Percentiles rank a stretch among this genome's conserved stretches.
Conservation (phyloP, 2,113 vertebrate genomes). For the Ammodramus savannarum region DNA sequence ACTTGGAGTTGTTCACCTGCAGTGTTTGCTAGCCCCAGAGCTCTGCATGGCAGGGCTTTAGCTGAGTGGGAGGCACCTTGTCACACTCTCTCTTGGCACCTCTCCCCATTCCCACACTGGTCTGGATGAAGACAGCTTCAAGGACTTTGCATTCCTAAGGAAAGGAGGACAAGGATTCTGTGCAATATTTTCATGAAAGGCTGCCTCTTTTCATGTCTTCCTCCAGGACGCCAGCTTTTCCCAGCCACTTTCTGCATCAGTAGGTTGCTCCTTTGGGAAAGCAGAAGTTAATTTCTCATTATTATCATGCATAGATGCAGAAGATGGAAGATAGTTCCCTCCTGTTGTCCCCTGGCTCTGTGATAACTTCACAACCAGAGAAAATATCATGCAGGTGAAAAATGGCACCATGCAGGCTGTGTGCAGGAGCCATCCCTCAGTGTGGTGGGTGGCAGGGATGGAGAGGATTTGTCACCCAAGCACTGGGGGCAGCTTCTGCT, state of each 20-base stretch:
- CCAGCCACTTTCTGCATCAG: not conserved
- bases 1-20: not conserved
- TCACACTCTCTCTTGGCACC: rapidly evolving
- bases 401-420: not conserved
- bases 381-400: not conserved
- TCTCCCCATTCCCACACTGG: not conserved
- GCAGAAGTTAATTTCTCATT: conserved; percentile 19
- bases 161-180: not conserved
- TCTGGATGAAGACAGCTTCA: not conserved
- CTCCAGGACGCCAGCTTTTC: not conserved
- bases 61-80: not conserved
- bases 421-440: not conserved
- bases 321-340: not conserved
- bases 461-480: not conserved
- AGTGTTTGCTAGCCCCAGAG: not conserved
- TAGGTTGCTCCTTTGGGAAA: not conserved
- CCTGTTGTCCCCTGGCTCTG: not conserved
- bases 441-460: not conserved
- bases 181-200: not conserved
- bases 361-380: not conserved
- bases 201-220: not conserved
- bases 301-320: not conserved
- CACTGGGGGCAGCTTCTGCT: not conserved
- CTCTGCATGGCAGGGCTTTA: not conserved
- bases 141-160: not conserved